A percentile compares a stretch with the other conserved stretches of the same genome.
Evolutionary conservation across 2,797 vertebrate genomes (phyloP).

Genomic region (Dallia pectoralis): DNA sequence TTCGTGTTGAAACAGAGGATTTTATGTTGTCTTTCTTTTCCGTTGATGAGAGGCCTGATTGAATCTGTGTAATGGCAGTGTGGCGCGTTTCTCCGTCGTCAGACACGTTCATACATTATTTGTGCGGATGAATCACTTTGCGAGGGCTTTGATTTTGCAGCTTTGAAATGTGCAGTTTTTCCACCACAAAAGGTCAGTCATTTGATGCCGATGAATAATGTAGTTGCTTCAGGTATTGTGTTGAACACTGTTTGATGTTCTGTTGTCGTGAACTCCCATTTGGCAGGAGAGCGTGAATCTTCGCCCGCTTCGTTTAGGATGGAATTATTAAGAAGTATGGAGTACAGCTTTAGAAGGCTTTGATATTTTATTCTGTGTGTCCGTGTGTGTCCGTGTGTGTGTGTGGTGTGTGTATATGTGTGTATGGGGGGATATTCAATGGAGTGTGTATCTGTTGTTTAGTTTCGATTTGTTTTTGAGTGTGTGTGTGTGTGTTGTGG

Average conservation of each 20-base stretch:
- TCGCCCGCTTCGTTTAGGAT: background rate
- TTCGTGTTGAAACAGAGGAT: background rate
- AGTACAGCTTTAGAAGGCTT: background rate
- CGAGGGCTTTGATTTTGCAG: conserved; percentile 63
- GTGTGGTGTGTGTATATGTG: conserved; percentile 16
- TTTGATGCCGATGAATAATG: conserved; percentile 49
- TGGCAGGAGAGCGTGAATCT: background rate
- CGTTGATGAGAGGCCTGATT: conserved; percentile 65
- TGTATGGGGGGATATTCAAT: background rate
- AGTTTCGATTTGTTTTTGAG: background rate
- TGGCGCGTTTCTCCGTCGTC: conserved; percentile 63
- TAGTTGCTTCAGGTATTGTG: conserved; percentile 1
- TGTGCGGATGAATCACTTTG: conserved; percentile 58
- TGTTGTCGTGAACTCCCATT: background rate
- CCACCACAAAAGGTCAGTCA: conserved; percentile 54
- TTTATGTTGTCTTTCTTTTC: conserved; percentile 40
- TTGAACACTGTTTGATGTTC: background rate
- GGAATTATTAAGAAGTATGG: background rate
- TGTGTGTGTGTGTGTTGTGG: conserved; percentile 8
- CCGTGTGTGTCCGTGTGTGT: conserved; percentile 12
- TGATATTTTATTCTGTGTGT: too few relatives aligned
- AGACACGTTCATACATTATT: conserved; percentile 63
- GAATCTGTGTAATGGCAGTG: conserved; percentile 56
- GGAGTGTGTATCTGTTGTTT: background rate
- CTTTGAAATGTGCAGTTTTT: conserved; percentile 64